Evolutionary conservation across 1,140 invertebrate species (phyloP), one percentile per base, ranked within the genome.

Genomic region (Coptotermes formosanus): DNA sequence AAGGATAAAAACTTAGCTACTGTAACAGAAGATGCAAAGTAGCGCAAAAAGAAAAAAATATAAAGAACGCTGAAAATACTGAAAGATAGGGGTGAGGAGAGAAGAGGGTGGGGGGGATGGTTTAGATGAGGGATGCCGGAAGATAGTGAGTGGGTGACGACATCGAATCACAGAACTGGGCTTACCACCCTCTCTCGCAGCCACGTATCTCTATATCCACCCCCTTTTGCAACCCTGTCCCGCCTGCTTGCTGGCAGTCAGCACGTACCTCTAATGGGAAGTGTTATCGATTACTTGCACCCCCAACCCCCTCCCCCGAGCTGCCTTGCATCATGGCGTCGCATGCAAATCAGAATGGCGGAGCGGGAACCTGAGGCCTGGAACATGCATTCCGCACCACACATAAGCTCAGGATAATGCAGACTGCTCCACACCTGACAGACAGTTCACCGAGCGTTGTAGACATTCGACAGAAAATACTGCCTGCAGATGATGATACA

Each of bases 111-210:
- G 64, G 64, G n/a, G 55, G 52, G 19, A 69, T 75, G 64, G 64
- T 75, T 30, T 75, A 75, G 64, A 75, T 75, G 64, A 75, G 64
- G 64, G 64, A 75, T 75, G 64, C 64, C n/a, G 64, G 64, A 75
- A 75, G 64, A 75, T 75, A 75, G 64, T 84, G 59, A 84, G 83
- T 84, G 83, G 83, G 83, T 84, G 83, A 84, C 19, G 83, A 84
- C 83, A 84, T 84, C 83, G 83, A 84, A 84, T 84, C 83, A 84
- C 83, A 84, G 83, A 84, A 84, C 83, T 52, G 59, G 83, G 83
- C 59, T 84, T 84, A 55, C 48, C 83, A 84, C 83, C 83, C 83
- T 52, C 52, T 55, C 16, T 52, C 59, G 6, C 48, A 55, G 30
- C 83, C 83, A n/a, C 55, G 25, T 59, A 30, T 82, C 85, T 81